phyloP scores from a whole-genome alignment of 1,140 invertebrate genomes.

The Globodera rostochiensis region DNA sequence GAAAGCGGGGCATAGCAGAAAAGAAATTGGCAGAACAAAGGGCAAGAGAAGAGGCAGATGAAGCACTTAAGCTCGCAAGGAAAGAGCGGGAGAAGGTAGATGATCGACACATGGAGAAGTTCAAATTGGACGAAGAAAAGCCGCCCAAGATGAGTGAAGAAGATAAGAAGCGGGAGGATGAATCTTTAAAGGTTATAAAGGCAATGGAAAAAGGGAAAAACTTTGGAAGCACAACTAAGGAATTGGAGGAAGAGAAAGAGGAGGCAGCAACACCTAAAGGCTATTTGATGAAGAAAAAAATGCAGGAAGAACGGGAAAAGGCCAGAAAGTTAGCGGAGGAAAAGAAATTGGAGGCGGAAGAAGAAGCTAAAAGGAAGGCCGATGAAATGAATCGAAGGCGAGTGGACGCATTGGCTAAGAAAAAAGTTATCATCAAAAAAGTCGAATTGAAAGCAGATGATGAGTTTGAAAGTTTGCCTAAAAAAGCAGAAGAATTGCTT shows the following conservation, averaged over 20 bases:
- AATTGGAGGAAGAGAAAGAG: background rate
- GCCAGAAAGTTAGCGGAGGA: constrained; percentile 6
- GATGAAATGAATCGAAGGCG: constrained; percentile 9
- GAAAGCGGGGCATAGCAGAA: background rate
- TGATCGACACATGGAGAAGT: constrained; percentile 11
- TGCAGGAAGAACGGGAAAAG: constrained; percentile 14
- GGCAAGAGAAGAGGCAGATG: constrained; percentile 15
- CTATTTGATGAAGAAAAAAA: constrained; percentile 11
- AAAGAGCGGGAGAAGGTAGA: background rate
- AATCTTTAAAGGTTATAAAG: background rate
- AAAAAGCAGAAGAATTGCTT: background rate
- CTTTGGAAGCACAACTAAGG: background rate
- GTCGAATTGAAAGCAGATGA: constrained; percentile 1
- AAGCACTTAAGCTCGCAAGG: constrained; percentile 4
- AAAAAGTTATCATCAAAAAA: constrained; percentile 2
- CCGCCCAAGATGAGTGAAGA: background rate
- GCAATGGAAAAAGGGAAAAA: background rate
- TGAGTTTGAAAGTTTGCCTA: background rate
- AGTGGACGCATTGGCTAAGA: background rate
- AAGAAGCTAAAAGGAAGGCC: constrained; percentile 1
- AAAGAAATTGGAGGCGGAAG: constrained; percentile 8
- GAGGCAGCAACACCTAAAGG: background rate
- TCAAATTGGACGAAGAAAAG: constrained; percentile 10
- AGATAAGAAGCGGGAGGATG: background rate
- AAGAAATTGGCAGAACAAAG: constrained; percentile 7